Evolutionary conservation across 2,113 vertebrate species (phyloP).

Genomic region (Ondatra zibethicus): DNA sequence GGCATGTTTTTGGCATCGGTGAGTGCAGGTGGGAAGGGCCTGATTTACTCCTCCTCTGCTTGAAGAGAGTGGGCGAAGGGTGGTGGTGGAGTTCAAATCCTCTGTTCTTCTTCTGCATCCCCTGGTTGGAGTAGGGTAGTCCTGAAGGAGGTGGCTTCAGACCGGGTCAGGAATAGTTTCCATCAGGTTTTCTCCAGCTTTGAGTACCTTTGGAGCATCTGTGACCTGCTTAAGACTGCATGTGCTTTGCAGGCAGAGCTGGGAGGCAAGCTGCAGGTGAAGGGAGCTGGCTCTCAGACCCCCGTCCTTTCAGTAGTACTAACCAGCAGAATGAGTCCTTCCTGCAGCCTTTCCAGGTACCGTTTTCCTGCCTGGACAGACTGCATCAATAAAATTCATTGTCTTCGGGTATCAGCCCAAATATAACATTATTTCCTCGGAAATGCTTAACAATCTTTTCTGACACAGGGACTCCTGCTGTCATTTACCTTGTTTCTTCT

Average conservation of each 20-base stretch:
- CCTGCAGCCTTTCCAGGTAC: neutral
- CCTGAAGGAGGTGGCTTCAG: neutral
- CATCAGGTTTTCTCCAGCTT: neutral
- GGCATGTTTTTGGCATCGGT: fast-evolving
- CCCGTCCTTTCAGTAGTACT: neutral
- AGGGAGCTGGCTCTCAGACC: neutral
- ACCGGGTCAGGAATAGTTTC: neutral
- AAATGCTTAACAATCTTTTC: neutral
- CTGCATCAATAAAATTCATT: neutral
- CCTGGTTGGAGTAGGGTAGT: neutral
- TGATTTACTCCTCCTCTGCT: neutral
- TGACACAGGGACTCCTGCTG: neutral
- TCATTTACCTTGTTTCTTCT: neutral
- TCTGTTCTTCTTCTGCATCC: neutral
- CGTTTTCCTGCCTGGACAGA: neutral
- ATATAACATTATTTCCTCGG: neutral
- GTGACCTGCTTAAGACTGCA: neutral
- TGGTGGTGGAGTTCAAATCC: neutral
- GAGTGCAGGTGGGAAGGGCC: neutral
- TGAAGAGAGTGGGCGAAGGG: neutral
- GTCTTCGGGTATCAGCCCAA: neutral
- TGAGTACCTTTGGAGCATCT: neutral
- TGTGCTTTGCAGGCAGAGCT: neutral
- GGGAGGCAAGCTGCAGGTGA: neutral
- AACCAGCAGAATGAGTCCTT: neutral